Base-by-base conservation (phyloP, 2,797 vertebrate genomes). In the Paramormyrops hopkinsi region DNA sequence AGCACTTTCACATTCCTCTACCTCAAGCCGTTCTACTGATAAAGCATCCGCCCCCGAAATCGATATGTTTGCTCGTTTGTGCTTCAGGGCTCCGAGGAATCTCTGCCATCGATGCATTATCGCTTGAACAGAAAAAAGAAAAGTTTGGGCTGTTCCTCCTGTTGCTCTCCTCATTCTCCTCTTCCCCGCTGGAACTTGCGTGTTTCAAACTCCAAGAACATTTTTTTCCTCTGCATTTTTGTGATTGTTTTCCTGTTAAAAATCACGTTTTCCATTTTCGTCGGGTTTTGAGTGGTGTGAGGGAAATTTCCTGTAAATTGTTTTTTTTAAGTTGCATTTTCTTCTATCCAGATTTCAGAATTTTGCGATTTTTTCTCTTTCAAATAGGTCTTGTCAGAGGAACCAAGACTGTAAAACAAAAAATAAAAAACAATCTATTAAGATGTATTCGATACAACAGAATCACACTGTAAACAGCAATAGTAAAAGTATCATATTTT, bases 351-450 rank as follows among this genome's bases (percentile, higher is more conserved):
- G 93, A 96, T 95, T 94, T 94, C 94, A 93, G 93, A 95, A 94
- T 93, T 95, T 93, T 93, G 33, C 33, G 95, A 92, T 94, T 93
- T 95, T 94, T 96, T 86, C 53, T 84, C 94, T 94, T 95, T 91
- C 89, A 93, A 96, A 94, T 93, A 95, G 96, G 96, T 97, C 96
- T 96, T 96, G 96, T 98, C 97, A 98, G 97, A 98, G 97, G 97
- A 98, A 98, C 97, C 97, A 98, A 96, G 97, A 98, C 97, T 98
- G 95, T 83, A 96, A 92, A 91, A 94, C 69, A 93, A 92, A 94
- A 51, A 65, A 87, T 89, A 46, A 3, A 50, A 89, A 87, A 50
- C 8, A 89, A 84, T 48, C 6, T 87, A 62, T 62, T 86, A 59
- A 88, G 29, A 86, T 54, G 2, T n/a, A 56, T 11, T 25, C 5